Percentiles rank a stretch among this genome's conserved stretches.
Conservation (phyloP, 53 echinoderm and acorn worm genomes). For the Apostichopus leukothele region DNA sequence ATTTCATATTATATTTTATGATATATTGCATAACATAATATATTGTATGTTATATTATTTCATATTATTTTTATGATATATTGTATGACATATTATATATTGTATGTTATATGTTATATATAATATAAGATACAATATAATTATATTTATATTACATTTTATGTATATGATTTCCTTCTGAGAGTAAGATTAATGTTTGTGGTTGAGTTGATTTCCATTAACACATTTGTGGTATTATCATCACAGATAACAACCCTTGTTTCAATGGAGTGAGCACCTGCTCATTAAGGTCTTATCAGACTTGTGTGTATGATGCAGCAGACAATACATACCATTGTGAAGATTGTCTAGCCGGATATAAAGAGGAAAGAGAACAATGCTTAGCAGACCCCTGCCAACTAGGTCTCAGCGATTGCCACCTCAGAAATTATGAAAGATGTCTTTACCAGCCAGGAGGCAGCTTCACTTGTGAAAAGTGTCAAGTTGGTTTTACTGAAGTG, state of each 20-base stretch:
- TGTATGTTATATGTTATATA: too few species aligned
- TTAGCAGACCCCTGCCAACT: constrained; percentile 40
- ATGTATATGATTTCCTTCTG: too few species aligned
- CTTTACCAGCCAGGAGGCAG: constrained; percentile 31
- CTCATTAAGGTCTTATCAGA: not conserved
- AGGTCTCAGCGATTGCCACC: constrained; percentile 6
- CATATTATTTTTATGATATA: too few species aligned
- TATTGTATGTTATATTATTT: too few species aligned
- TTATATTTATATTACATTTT: too few species aligned
- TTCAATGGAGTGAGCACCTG: constrained; percentile 34
- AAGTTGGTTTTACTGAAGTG: not conserved
- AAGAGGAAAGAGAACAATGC: constrained; percentile 23
- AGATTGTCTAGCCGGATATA: constrained; percentile 7
- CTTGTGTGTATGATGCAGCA: constrained; percentile 13
- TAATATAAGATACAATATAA: too few species aligned
- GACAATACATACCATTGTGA: constrained; percentile 21
- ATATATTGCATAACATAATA: too few species aligned
- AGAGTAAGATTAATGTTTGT: too few species aligned
- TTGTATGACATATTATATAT: too few species aligned
- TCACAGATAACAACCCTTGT: constrained; percentile 30
- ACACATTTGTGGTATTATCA: not conserved
- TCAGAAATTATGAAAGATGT: constrained; percentile 44
- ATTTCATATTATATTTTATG: too few species aligned
- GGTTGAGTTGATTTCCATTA: not conserved
- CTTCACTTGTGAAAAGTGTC: constrained; percentile 33